Evolutionary conservation across 2,113 vertebrate species (phyloP).

Genomic region (Phrynosoma platyrhinos): DNA sequence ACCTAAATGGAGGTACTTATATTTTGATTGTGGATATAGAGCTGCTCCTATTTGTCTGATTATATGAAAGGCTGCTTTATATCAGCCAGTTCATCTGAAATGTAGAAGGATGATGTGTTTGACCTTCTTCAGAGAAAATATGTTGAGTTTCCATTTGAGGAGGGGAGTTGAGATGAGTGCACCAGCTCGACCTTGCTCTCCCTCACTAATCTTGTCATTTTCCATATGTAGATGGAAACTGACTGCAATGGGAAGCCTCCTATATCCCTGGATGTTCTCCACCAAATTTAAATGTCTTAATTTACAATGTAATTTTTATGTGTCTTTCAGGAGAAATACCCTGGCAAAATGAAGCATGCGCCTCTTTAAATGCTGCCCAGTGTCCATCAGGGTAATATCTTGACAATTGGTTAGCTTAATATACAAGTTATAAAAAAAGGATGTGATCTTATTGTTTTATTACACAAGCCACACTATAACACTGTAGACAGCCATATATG

Average conservation of each 20-base stretch:
- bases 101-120: too few relatives aligned
- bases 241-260: not conserved
- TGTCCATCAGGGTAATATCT: slow-evolving; percentile 89
- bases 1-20: too few relatives aligned
- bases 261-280: not conserved
- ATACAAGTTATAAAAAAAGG: not conserved
- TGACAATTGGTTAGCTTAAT: not conserved
- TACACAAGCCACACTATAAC: slow-evolving; percentile 12
- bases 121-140: too few relatives aligned
- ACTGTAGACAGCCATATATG: not conserved
- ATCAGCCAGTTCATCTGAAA: not conserved
- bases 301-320: slow-evolving; percentile 17
- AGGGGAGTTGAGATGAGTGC: too few relatives aligned
- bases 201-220: too few relatives aligned
- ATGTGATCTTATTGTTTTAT: slow-evolving; percentile 10
- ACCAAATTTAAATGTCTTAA: not conserved
- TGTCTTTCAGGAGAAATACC: slow-evolving; percentile 71
- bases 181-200: too few relatives aligned
- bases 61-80: not conserved
- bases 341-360: slow-evolving; percentile 79
- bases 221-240: too few relatives aligned
- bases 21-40: too few relatives aligned
- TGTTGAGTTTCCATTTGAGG: too few relatives aligned
- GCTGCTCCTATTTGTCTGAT: not conserved
- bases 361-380: slow-evolving; percentile 65